Base-by-base conservation (phyloP, 2,113 vertebrate genomes). In the Chinchilla lanigera region DNA sequence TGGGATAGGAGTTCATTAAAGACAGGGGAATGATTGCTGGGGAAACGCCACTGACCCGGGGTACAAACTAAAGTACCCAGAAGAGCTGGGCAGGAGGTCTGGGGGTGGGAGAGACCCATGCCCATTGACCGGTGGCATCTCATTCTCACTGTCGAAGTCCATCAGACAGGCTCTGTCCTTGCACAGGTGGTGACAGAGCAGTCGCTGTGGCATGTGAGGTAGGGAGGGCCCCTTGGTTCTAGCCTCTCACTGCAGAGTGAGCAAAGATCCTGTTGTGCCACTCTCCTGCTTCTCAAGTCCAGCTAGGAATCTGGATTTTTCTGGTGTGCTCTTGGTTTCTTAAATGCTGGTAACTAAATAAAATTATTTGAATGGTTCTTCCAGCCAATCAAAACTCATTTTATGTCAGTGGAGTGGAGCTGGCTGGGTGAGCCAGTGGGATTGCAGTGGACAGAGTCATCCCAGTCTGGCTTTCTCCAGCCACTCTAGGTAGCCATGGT, bases 201-300 rank as follows among this genome's bases (percentile, higher is more conserved):
- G 30, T 44, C 7, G 3, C 33, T 22, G 10, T 24, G 12, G 33
- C 85, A 13, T 0, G 12, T 20, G 17, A 6, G 3, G 12, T 6
- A 17, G 35, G 11, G 6, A 9, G 13, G 47, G 61, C 41, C 20
- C 44, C 61, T 83, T 19, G 5, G 30, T 11, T 60, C 61, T 17
- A 16, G 33, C 24, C 54, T 41, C 13, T n/a, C 41, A 35, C 17
- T 77, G 38, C 30, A 41, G 73, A 75, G 33, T 2, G 10, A 86
- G 38, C 12, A 9, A 12, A 58, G 58, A 82, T 1, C 26, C 11
- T 2, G 4, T 0, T 1, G 22, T 12, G 12, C 56, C n/a, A 2
- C 35, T 56, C 28, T 16, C 80, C 75, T 65, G 11, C 11, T 86
- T 61, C 90, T 28, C 86, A 73, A 52, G 63, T 44, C 0, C 1